phyloP scores from a whole-genome alignment of 2,797 vertebrate genomes.

The Peromyscus nudipes region DNA sequence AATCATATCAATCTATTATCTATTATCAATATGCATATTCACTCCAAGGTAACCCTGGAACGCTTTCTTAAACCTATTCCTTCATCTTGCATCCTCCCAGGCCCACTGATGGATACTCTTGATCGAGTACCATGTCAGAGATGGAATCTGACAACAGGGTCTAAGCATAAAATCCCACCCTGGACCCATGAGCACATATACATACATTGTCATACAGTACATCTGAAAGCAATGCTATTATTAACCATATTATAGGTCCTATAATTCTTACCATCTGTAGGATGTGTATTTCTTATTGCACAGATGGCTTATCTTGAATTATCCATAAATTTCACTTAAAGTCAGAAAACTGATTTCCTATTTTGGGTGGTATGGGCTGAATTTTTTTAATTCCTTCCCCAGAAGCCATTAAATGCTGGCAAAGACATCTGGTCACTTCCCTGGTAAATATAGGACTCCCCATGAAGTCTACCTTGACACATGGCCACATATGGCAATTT shows the following conservation, averaged over 20 bases:
- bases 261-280: slow-evolving; percentile 78
- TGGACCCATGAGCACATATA: not conserved
- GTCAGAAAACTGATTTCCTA: slow-evolving; percentile 67
- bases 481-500: slow-evolving; percentile 42
- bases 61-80: not conserved
- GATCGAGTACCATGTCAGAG: not conserved
- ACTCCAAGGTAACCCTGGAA: not conserved
- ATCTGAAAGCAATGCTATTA: slow-evolving; percentile 74
- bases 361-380: slow-evolving; percentile 63
- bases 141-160: not conserved
- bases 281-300: slow-evolving; percentile 73
- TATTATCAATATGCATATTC: not conserved
- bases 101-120: not conserved
- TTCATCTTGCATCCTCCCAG: not conserved
- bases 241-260: slow-evolving; percentile 72
- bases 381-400: slow-evolving; percentile 64
- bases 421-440: slow-evolving; percentile 79
- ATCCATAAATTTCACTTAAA: slow-evolving; percentile 76
- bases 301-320: slow-evolving; percentile 84
- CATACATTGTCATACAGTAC: slow-evolving; percentile 56
- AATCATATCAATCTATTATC: not conserved
- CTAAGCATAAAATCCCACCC: slow-evolving; percentile 1
- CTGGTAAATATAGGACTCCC: slow-evolving; percentile 75
- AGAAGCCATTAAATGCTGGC: slow-evolving; percentile 64
- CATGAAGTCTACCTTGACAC: not conserved